Evolutionary conservation across 2,113 vertebrate species (phyloP).

Genomic region (Laticauda colubrina): DNA sequence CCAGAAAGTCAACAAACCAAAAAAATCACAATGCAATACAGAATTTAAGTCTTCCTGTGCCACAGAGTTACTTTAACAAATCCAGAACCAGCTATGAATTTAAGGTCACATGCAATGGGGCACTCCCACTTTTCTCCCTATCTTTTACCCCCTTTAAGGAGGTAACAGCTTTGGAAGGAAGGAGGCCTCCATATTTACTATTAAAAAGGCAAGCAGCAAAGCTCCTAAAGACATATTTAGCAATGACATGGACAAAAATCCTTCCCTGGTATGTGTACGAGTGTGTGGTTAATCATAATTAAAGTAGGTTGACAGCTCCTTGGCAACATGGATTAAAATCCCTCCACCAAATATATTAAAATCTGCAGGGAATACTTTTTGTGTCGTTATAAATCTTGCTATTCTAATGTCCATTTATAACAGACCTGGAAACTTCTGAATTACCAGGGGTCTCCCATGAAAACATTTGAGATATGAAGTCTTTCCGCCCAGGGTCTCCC

Average conservation of each 20-base stretch:
- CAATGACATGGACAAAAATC: neutral
- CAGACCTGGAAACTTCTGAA: neutral
- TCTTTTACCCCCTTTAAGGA: neutral
- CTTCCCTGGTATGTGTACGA: neutral
- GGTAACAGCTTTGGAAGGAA: neutral
- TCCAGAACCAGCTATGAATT: neutral
- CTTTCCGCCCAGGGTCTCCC: neutral
- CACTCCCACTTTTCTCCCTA: too few species aligned
- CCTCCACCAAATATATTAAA: conserved; percentile 1
- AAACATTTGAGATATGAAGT: neutral
- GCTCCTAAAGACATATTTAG: conserved; percentile 15
- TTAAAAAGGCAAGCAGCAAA: neutral
- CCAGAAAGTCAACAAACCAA: neutral
- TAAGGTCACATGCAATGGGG: neutral
- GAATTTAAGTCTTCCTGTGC: neutral
- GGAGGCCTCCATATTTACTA: neutral
- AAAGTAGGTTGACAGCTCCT: conserved; percentile 15
- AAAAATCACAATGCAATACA: neutral
- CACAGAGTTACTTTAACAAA: neutral
- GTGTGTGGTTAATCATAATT: conserved; percentile 25
- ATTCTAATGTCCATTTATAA: conserved; percentile 6
- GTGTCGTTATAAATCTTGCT: conserved; percentile 6
- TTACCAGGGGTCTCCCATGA: neutral
- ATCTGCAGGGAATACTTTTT: neutral
- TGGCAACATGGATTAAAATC: neutral